Base-by-base conservation (phyloP, 2,113 vertebrate genomes). In the Centropus bengalensis region DNA sequence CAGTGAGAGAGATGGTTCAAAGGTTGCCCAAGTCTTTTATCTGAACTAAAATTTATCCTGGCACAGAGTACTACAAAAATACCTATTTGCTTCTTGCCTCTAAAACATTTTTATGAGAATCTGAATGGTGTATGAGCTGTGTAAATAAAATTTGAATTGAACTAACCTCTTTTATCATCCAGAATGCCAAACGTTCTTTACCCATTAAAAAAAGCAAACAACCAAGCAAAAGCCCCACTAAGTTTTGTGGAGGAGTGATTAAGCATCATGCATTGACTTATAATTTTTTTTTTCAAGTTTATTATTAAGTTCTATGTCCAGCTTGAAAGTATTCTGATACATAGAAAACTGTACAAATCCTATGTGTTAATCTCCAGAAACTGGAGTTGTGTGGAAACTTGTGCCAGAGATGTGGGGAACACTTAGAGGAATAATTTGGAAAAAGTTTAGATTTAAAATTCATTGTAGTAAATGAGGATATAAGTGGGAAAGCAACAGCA, bases 401-500 rank as follows among this genome's bases (percentile, higher is more conserved):
- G 3, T 91, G 51, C 44, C 86, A 79, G 54, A 66, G 36, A 14
- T 88, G 27, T 33, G 22, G 49, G 33, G 22, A 56, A 40, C 33
- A 23, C 49, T 36, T 58, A 45, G 93, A 78, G 24, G 79, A 94
- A 54, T 5, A 21, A 9, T 64, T 81, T 81, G 51, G 60, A 76
- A 91, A 82, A 81, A 63, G n/a, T 59, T 95, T 83, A 63, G 56
- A 89, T 93, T 74, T 56, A 63, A 94, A 95, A 78, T 93, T 91
- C 68, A 45, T 71, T 82, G 80, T 49, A 38, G 82, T 62, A 91
- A 90, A 93, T 95, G 93, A 81, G 40, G 69, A 52, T 90, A 6
- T 88, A 94, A 93, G 79, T 76, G 45, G 49, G 82, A 95, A 95
- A 91, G 94, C 86, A 95, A 88, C 69, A 86, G 56, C 58, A 82